Conservation (phyloP, 2,888 invertebrate genomes). For the Altica lythri region DNA sequence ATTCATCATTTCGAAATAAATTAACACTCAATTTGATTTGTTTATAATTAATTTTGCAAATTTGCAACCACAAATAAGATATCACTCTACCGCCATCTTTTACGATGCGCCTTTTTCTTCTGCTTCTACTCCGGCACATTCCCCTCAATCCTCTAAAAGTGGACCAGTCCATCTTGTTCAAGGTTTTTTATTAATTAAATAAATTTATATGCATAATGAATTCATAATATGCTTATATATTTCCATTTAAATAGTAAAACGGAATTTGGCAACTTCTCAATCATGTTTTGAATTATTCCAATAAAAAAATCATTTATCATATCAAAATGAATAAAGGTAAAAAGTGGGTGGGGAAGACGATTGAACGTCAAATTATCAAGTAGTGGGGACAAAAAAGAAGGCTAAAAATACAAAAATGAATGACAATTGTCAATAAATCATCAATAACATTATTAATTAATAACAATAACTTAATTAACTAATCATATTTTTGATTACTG, state of each 20-base stretch:
- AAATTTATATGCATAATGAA: slow-evolving; percentile 13
- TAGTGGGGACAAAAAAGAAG: slow-evolving; percentile 46
- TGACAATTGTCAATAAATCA: slow-evolving; percentile 38
- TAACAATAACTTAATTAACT: slow-evolving; percentile 32
- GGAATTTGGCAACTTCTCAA: slow-evolving; percentile 1
- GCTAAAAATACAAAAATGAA: slow-evolving; percentile 49
- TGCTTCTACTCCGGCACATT: slow-evolving; percentile 45
- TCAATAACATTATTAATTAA: slow-evolving; percentile 32
- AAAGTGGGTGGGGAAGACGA: slow-evolving; percentile 43
- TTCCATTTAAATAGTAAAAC: slow-evolving; percentile 1
- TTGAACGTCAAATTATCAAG: slow-evolving; percentile 45
- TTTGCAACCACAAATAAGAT: slow-evolving; percentile 53
- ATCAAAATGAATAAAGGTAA: slow-evolving; percentile 17
- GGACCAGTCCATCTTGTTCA: slow-evolving; percentile 49
- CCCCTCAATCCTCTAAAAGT: slow-evolving; percentile 47
- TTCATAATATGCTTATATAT: slow-evolving; percentile 1
- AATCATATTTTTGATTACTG: slow-evolving; percentile 37
- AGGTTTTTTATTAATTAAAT: slow-evolving; percentile 28
- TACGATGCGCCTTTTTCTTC: slow-evolving; percentile 52
- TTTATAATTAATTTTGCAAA: slow-evolving; percentile 56
- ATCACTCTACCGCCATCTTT: slow-evolving; percentile 57
- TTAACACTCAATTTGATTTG: slow-evolving; percentile 27
- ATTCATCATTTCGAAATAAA: slow-evolving; percentile 5
- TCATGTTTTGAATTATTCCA: slow-evolving; percentile 5
- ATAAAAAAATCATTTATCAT: slow-evolving; percentile 38